Conservation (phyloP, 2,797 vertebrate genomes). For the Onychomys arenicola region DNA sequence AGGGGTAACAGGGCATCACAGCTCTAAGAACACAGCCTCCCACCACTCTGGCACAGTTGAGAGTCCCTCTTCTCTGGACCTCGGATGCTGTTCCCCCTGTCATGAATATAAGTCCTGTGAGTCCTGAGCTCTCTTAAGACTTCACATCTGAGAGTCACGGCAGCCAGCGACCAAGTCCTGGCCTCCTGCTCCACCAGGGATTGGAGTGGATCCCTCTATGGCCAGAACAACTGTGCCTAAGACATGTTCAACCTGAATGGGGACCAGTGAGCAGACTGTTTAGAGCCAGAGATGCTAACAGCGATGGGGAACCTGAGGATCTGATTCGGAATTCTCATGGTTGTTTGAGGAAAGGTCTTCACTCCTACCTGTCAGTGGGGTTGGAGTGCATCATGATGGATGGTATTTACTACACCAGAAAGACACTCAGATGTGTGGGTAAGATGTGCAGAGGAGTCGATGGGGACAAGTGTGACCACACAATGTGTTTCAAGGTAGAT, state of each 20-base stretch:
- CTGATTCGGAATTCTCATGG: background rate
- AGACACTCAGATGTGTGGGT: background rate
- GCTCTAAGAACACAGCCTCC: background rate
- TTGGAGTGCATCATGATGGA: background rate
- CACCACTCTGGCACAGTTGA: fast-evolving
- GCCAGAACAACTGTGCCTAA: background rate
- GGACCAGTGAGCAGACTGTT: fast-evolving
- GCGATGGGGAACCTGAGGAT: fast-evolving
- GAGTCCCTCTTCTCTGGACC: background rate
- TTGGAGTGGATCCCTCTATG: background rate
- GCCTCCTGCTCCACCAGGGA: fast-evolving
- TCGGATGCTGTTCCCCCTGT: background rate
- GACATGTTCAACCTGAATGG: background rate
- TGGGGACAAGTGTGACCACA: background rate
- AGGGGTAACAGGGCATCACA: background rate
- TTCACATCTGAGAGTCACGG: fast-evolving
- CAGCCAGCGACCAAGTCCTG: fast-evolving
- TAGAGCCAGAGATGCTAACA: too few species aligned
- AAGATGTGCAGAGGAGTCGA: background rate
- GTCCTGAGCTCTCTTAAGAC: background rate
- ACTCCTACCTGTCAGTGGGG: background rate
- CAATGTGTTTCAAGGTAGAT: background rate
- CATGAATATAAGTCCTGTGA: background rate
- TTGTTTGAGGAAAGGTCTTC: too few species aligned
- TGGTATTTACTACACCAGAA: fast-evolving